Percentiles rank a stretch among this genome's conserved stretches.
phyloP scores from a whole-genome alignment of 2,888 invertebrate species.

The Tetheella fluctuosa region DNA sequence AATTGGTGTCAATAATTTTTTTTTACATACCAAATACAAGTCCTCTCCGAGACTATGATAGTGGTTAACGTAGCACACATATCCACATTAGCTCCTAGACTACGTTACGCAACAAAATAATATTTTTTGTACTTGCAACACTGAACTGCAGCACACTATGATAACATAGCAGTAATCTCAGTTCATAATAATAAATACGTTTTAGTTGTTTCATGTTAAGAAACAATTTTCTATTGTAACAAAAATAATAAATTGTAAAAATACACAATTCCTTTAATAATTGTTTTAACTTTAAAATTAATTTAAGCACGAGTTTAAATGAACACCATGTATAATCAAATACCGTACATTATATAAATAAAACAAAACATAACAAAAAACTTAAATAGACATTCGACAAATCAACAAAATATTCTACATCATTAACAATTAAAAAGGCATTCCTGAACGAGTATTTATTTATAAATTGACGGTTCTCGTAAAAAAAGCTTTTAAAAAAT shows the following conservation, averaged over 20 bases:
- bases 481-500: neutral
- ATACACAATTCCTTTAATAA: too few relatives aligned
- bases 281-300: too few relatives aligned
- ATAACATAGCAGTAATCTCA: constrained; percentile 36
- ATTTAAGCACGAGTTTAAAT: neutral
- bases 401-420: neutral
- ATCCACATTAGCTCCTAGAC: constrained; percentile 65
- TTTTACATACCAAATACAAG: neutral
- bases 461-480: neutral
- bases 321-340: neutral
- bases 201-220: too few relatives aligned
- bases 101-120: constrained; percentile 15
- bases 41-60: constrained; percentile 19
- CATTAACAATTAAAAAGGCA: neutral
- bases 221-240: too few relatives aligned
- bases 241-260: too few relatives aligned
- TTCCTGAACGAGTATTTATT: neutral
- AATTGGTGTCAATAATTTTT: neutral
- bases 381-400: neutral
- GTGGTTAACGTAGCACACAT: constrained; percentile 59
- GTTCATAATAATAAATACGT: constrained; percentile 14
- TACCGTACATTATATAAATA: neutral
- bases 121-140: constrained; percentile 31
- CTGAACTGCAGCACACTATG: constrained; percentile 40
- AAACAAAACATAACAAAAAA: constrained; percentile 1